A percentile compares a stretch with the other conserved stretches of the same genome.
Conservation (phyloP, 2,888 invertebrate species). For the Priocnemis perturbator region DNA sequence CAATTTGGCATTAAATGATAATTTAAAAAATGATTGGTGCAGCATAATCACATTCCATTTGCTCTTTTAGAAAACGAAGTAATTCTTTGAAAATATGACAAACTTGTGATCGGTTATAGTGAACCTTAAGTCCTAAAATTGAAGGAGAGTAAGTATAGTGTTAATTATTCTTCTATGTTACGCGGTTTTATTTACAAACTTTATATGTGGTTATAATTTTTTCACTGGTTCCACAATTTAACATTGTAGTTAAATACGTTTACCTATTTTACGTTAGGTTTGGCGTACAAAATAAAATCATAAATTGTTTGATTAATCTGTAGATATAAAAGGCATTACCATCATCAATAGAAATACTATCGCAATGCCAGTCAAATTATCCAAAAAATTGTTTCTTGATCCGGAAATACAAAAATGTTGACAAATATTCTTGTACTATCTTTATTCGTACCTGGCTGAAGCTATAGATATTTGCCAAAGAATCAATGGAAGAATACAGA, state of each 20-base stretch:
- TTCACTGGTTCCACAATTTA: too few relatives aligned
- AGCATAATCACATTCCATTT: too few relatives aligned
- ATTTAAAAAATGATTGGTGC: too few relatives aligned
- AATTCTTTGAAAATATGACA: too few relatives aligned
- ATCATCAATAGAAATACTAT: background rate
- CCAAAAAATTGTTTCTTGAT: too few relatives aligned
- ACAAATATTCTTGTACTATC: background rate
- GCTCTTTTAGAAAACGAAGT: too few relatives aligned
- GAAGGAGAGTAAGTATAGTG: slow-evolving; percentile 57
- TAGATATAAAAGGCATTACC: background rate
- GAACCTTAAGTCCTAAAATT: background rate
- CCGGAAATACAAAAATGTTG: background rate
- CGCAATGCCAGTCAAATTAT: too few relatives aligned
- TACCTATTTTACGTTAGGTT: background rate
- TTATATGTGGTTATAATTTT: slow-evolving; percentile 3
- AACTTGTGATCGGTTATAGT: too few relatives aligned
- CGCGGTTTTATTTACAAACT: slow-evolving; percentile 29
- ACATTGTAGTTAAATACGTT: too few relatives aligned
- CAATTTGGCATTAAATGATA: too few relatives aligned
- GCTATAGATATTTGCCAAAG: slow-evolving; percentile 1
- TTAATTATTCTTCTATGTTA: slow-evolving; percentile 15
- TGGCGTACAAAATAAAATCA: background rate
- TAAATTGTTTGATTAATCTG: background rate
- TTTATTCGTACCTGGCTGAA: background rate
- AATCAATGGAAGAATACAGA: slow-evolving; percentile 5